Conservation (phyloP, 1,140 invertebrate genomes). For the Heliconius melpomene region DNA sequence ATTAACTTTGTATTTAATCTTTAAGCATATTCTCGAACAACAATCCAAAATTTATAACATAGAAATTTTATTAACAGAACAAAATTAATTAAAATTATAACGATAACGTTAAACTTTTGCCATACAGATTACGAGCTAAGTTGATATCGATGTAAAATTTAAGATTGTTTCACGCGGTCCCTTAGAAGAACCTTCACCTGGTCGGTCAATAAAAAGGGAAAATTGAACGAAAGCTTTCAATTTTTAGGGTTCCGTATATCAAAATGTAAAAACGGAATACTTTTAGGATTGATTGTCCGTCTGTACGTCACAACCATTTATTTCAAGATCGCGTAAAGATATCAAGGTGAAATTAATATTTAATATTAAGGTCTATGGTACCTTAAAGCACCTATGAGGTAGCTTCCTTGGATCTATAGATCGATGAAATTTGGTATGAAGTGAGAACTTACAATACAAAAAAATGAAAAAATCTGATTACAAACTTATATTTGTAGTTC, state of each 20-base stretch:
- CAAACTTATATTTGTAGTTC: too few species aligned
- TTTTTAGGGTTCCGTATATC: background rate
- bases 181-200: slow-evolving; percentile 22
- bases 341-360: too few species aligned
- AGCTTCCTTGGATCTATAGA: too few species aligned
- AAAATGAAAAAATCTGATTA: too few species aligned
- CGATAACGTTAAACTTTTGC: slow-evolving; percentile 10
- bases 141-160: slow-evolving; percentile 14
- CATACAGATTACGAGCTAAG: slow-evolving; percentile 10
- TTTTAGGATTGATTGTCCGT: too few species aligned
- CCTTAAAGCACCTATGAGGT: too few species aligned
- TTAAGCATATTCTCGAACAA: background rate
- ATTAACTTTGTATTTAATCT: background rate
- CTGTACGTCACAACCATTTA: too few species aligned
- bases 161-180: slow-evolving; percentile 5
- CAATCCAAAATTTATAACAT: background rate
- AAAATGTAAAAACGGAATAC: too few species aligned
- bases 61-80: slow-evolving; percentile 6
- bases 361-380: too few species aligned
- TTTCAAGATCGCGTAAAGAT: too few species aligned
- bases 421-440: too few species aligned
- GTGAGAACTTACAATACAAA: too few species aligned
- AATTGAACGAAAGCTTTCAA: slow-evolving; percentile 22
- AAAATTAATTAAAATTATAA: slow-evolving; percentile 14
- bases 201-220: slow-evolving; percentile 21